Evolutionary conservation across 2,113 vertebrate genomes (phyloP).

Genomic region (Geothlypis trichas): DNA sequence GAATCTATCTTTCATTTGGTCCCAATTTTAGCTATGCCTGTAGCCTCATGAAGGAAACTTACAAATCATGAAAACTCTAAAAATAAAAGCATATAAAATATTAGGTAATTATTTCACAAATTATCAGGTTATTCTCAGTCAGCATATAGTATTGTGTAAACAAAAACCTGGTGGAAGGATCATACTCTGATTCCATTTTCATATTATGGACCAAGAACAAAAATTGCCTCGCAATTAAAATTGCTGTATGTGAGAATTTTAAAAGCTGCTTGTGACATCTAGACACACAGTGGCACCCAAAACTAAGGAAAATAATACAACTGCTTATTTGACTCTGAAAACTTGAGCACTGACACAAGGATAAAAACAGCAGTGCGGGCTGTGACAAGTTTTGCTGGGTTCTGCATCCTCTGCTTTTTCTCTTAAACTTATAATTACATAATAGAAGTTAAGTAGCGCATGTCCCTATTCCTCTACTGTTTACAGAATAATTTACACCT

Average conservation of each 20-base stretch:
- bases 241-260: not conserved
- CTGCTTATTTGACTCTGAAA: not conserved
- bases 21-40: not conserved
- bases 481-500: not conserved
- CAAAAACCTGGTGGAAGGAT: not conserved
- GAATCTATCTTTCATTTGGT: conserved; percentile 1
- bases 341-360: fast-evolving
- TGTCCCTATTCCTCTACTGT: not conserved
- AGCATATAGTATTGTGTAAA: not conserved
- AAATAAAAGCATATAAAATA: not conserved
- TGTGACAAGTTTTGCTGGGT: not conserved
- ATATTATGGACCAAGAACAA: not conserved
- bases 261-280: not conserved
- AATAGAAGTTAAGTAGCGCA: not conserved
- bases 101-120: not conserved
- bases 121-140: not conserved
- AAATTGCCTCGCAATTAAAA: not conserved
- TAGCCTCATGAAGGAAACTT: not conserved
- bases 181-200: not conserved
- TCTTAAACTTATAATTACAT: not conserved
- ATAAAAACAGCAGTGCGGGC: not conserved
- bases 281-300: not conserved
- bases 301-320: not conserved
- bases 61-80: not conserved
- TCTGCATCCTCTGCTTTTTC: not conserved